Evolutionary conservation across 2,797 vertebrate genomes (phyloP).

Genomic region (Perdix hodgsoniae): DNA sequence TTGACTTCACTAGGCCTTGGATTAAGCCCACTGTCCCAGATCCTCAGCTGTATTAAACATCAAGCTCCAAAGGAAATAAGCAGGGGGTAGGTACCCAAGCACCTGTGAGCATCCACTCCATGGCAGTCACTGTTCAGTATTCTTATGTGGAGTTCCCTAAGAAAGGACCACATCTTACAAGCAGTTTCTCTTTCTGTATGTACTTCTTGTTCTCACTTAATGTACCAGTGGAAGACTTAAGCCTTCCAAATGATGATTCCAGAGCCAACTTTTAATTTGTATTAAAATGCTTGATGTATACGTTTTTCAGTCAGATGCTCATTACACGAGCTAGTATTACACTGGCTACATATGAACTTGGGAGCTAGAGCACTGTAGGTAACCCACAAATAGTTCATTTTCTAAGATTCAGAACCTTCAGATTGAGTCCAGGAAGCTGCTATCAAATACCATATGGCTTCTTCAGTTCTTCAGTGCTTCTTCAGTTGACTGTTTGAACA

Average conservation of each 20-base stretch:
- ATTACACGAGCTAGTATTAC: background rate
- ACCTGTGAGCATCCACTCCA: background rate
- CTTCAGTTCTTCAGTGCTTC: too few relatives aligned
- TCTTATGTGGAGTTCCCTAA: background rate
- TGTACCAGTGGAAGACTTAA: background rate
- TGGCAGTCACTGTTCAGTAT: background rate
- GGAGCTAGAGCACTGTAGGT: background rate
- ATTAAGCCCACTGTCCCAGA: background rate
- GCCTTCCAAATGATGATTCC: background rate
- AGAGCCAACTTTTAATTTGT: background rate
- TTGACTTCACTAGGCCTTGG: background rate
- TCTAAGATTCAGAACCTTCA: background rate
- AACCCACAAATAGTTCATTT: background rate
- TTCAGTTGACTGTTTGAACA: background rate
- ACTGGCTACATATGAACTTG: background rate
- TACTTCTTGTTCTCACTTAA: background rate
- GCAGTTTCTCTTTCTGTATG: background rate
- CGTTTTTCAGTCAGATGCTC: background rate
- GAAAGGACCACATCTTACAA: background rate
- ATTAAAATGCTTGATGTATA: background rate
- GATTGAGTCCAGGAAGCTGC: background rate
- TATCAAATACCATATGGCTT: background rate
- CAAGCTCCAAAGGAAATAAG: slow-evolving; percentile 6
- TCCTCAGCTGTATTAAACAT: background rate
- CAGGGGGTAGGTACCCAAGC: background rate